Evolutionary conservation across 2,113 vertebrate species (phyloP).

Genomic region (Sebastes schlegelii): DNA sequence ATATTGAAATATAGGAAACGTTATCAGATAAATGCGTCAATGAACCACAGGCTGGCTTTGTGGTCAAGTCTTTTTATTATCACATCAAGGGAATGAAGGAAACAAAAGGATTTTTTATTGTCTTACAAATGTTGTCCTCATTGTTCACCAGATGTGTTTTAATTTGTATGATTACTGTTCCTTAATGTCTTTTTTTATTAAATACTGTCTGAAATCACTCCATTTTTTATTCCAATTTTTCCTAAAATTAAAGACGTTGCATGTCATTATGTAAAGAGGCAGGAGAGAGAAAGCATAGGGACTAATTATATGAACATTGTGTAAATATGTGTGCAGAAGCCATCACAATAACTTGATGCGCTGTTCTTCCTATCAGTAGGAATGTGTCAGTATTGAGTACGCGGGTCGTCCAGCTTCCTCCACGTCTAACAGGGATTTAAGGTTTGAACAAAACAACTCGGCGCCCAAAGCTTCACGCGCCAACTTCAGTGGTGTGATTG

Average conservation of each 20-base stretch:
- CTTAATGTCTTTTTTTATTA: constrained; percentile 19
- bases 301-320: neutral
- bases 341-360: constrained; percentile 29
- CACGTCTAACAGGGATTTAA: constrained; percentile 42
- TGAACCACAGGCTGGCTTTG: constrained; percentile 32
- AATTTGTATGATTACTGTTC: neutral
- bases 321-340: constrained; percentile 1
- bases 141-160: neutral
- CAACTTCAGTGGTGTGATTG: constrained; percentile 35
- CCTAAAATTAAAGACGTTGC: constrained; percentile 1
- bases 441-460: constrained; percentile 33
- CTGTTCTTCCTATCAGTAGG: constrained; percentile 53
- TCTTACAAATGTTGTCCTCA: neutral
- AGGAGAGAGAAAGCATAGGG: neutral
- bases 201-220: constrained; percentile 13
- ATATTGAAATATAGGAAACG: neutral
- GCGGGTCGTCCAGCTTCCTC: neutral
- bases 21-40: neutral
- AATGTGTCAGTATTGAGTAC: constrained; percentile 47
- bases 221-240: constrained; percentile 21
- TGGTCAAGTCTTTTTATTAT: constrained; percentile 24
- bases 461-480: constrained; percentile 14
- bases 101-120: neutral
- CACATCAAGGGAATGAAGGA: constrained; percentile 15
- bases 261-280: neutral